A percentile compares a stretch with the other conserved stretches of the same genome.
Evolutionary conservation across 37 sponge, comb jelly and placozoan genomes (phyloP).

Genomic region (Dysidea cf. avara): DNA sequence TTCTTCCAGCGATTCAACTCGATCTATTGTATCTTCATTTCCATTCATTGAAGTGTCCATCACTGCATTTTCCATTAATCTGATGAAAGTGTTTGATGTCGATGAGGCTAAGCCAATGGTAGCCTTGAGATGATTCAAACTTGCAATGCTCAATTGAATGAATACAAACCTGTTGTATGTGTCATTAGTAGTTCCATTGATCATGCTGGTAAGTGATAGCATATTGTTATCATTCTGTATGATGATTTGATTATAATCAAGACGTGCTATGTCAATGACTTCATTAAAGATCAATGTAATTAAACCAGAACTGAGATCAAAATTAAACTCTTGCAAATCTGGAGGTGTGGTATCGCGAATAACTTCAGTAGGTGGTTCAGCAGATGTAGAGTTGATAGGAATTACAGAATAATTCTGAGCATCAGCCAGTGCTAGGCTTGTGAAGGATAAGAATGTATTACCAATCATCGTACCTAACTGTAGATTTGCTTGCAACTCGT

Average conservation of each 20-base stretch:
- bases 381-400: constrained; percentile 16
- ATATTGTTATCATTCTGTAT: constrained; percentile 38
- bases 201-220: background rate
- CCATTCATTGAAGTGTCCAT: constrained; percentile 49
- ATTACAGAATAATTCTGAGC: constrained; percentile 53
- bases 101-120: constrained; percentile 53
- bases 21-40: constrained; percentile 23
- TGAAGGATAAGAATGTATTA: constrained; percentile 69
- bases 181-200: constrained; percentile 40
- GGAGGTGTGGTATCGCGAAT: constrained; percentile 69
- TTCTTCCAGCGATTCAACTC: constrained; percentile 25
- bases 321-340: constrained; percentile 40
- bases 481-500: constrained; percentile 43
- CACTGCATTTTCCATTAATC: constrained; percentile 31
- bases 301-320: constrained; percentile 73
- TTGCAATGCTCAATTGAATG: constrained; percentile 31
- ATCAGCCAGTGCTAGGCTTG: constrained; percentile 63
- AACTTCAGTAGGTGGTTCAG: constrained; percentile 17
- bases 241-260: constrained; percentile 38
- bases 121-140: constrained; percentile 74
- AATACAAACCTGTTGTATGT: constrained; percentile 22
- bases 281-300: constrained; percentile 70
- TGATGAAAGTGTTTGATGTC: constrained; percentile 53
- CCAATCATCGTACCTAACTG: constrained; percentile 38
- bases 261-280: constrained; percentile 43